phyloP scores from a whole-genome alignment of 1,140 invertebrate species.

The Drepana arcuata region DNA sequence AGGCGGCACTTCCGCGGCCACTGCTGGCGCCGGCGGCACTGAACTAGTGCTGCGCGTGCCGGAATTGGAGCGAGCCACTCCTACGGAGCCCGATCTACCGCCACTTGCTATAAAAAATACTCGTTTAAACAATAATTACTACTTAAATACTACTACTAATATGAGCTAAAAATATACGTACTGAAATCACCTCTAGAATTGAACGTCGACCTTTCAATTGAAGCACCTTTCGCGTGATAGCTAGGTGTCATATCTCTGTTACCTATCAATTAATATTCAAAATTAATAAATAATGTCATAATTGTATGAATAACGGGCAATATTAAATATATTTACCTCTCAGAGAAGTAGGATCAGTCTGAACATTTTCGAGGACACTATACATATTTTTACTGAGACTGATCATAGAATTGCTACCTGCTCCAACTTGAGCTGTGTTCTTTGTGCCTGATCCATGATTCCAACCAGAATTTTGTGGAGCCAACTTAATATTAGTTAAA shows the following conservation, averaged over 20 bases:
- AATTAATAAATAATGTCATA: slow-evolving; percentile 2
- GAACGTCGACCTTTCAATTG: slow-evolving; percentile 60
- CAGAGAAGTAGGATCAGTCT: slow-evolving; percentile 39
- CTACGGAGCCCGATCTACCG: slow-evolving; percentile 24
- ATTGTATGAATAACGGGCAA: neutral
- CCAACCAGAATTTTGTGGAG: slow-evolving; percentile 39
- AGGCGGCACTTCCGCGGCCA: slow-evolving; percentile 4
- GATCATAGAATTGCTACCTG: slow-evolving; percentile 38
- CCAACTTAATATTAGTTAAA: slow-evolving; percentile 48
- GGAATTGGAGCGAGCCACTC: slow-evolving; percentile 32
- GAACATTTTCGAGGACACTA: slow-evolving; percentile 42
- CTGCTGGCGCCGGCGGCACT: slow-evolving; percentile 9
- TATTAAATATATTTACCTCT: slow-evolving; percentile 28
- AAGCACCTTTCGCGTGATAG: slow-evolving; percentile 51
- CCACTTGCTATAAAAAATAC: too few species aligned
- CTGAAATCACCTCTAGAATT: slow-evolving; percentile 51
- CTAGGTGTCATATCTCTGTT: slow-evolving; percentile 41
- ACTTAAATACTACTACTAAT: slow-evolving; percentile 1
- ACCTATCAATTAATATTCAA: slow-evolving; percentile 26
- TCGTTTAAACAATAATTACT: too few species aligned
- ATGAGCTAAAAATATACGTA: slow-evolving; percentile 22
- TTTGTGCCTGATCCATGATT: slow-evolving; percentile 51
- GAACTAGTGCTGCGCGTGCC: slow-evolving; percentile 24
- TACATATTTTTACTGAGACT: slow-evolving; percentile 50
- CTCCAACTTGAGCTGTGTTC: slow-evolving; percentile 26